Conservation (phyloP, 2,888 invertebrate genomes). For the Protonemura montana region DNA sequence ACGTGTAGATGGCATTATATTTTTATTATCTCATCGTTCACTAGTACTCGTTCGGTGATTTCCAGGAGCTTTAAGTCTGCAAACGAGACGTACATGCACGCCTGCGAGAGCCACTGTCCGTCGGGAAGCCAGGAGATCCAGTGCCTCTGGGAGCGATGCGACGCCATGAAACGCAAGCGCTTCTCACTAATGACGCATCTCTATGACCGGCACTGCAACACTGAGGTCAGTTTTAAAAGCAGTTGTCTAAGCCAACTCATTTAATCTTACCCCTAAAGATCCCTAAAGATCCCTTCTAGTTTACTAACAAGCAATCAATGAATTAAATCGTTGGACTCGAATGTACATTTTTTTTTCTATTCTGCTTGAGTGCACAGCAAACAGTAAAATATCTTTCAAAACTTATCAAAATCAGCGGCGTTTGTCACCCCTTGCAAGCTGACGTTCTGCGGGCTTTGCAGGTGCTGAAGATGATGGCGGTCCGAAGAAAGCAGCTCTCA, state of each 20-base stretch:
- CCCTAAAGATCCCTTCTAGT: too few species aligned
- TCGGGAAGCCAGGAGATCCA: conserved; percentile 75
- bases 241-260: background rate
- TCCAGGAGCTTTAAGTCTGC: conserved; percentile 75
- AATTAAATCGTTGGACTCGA: too few species aligned
- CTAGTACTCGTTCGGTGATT: too few species aligned
- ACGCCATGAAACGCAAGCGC: conserved; percentile 85
- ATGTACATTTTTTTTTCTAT: too few species aligned
- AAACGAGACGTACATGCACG: conserved; percentile 86
- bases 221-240: conserved; percentile 65
- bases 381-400: too few species aligned
- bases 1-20: too few species aligned
- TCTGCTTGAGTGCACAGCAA: too few species aligned
- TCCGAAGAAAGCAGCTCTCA: conserved; percentile 69
- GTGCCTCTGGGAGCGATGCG: conserved; percentile 92
- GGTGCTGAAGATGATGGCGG: conserved; percentile 71
- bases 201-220: conserved; percentile 91
- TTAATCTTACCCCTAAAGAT: too few species aligned
- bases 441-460: too few species aligned
- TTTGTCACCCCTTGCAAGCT: background rate
- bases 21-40: too few species aligned
- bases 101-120: conserved; percentile 84
- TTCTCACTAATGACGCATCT: conserved; percentile 97
- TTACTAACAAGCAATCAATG: too few species aligned
- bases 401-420: background rate